These are phyloP conservation scores for Coelopa frigida DNA, from an alignment of 1,140 invertebrate species.

Conservation along the genomic window DNA sequence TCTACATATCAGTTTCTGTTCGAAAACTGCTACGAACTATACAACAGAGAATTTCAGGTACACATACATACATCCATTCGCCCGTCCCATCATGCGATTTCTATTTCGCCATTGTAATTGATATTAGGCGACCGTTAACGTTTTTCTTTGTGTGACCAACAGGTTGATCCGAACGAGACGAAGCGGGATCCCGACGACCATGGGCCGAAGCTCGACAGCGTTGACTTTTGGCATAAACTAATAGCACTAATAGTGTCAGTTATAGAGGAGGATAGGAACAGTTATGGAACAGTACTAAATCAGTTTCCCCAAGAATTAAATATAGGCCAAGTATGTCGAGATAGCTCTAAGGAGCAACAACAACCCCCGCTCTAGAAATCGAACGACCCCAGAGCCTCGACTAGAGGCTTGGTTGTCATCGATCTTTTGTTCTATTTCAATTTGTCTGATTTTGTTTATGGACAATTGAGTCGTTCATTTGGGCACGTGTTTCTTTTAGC, in stretches of 20 bases:
- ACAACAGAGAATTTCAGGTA: constrained; percentile 85
- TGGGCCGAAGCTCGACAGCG: constrained; percentile 80
- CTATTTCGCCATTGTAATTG: not conserved
- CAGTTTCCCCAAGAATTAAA: constrained; percentile 92
- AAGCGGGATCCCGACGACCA: constrained; percentile 83
- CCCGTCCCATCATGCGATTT: not conserved
- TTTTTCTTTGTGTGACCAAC: not conserved
- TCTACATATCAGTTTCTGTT: constrained; percentile 98
- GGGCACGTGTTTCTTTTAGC: too few relatives aligned
- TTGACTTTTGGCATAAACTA: constrained; percentile 98
- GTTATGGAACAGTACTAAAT: constrained; percentile 96
- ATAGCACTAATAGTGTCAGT: constrained; percentile 97
- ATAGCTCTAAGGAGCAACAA: not conserved
- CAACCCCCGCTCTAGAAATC: not conserved
- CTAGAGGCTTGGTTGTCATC: not conserved
- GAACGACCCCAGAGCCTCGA: not conserved
- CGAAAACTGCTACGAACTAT: constrained; percentile 95
- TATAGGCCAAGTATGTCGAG: constrained; percentile 71
- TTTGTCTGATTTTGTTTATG: too few relatives aligned
- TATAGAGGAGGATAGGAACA: constrained; percentile 97
- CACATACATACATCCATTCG: constrained; percentile 13
- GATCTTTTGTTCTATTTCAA: too few relatives aligned
- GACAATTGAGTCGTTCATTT: too few relatives aligned
- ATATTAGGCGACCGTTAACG: not conserved
- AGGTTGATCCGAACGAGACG: constrained; percentile 80